phyloP scores from a whole-genome alignment of 2,797 vertebrate genomes.

The Bradypodion pumilum region DNA sequence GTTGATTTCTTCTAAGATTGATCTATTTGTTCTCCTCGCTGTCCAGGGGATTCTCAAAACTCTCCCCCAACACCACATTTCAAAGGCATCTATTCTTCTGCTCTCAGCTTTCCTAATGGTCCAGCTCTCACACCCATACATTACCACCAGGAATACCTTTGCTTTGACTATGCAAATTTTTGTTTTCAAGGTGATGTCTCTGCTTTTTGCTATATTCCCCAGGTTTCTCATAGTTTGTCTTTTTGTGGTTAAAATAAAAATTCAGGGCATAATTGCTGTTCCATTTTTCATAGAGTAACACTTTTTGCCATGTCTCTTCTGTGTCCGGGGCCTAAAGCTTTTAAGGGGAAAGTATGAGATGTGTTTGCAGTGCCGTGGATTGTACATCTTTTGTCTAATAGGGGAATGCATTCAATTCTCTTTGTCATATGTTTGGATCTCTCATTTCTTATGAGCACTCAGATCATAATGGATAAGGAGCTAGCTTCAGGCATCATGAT shows the following conservation, averaged over 20 bases:
- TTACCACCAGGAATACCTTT: too few relatives aligned
- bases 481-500: constrained; percentile 50
- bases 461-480: constrained; percentile 53
- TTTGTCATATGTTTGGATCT: constrained; percentile 42
- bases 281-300: constrained; percentile 46
- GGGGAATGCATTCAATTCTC: constrained; percentile 38
- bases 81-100: too few relatives aligned
- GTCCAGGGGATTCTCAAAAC: too few relatives aligned
- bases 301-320: constrained; percentile 29
- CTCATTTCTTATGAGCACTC: constrained; percentile 49
- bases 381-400: constrained; percentile 28
- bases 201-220: too few relatives aligned
- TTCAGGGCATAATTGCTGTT: constrained; percentile 44
- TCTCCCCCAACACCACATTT: too few relatives aligned
- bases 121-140: too few relatives aligned
- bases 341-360: constrained; percentile 15
- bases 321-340: constrained; percentile 28
- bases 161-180: too few relatives aligned
- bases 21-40: too few relatives aligned
- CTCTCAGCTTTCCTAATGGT: too few relatives aligned
- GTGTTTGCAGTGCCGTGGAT: neutral
- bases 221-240: constrained; percentile 3
- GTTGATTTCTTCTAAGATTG: too few relatives aligned
- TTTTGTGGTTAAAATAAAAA: constrained; percentile 35
- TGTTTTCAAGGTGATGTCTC: too few relatives aligned